These are phyloP conservation scores for Ramphastos sulfuratus DNA, from an alignment of 2,113 vertebrate genomes.

Conservation along the genomic window DNA sequence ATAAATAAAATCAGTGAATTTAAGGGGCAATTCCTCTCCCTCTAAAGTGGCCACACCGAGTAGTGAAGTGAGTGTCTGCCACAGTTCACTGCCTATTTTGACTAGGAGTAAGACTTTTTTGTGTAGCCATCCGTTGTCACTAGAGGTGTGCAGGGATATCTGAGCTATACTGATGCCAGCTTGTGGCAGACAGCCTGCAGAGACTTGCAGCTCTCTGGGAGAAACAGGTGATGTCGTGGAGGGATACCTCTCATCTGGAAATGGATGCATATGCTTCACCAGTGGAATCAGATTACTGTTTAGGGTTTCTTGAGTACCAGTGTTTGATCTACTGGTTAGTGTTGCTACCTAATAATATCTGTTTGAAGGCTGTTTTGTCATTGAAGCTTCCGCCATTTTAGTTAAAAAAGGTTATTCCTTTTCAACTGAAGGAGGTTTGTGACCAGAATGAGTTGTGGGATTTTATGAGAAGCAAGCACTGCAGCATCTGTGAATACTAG, in stretches of 20 bases:
- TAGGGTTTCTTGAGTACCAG: not conserved
- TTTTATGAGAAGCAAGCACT: fast-evolving
- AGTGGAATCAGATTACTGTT: not conserved
- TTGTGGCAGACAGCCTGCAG: not conserved
- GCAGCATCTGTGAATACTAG: not conserved
- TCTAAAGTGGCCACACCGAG: not conserved
- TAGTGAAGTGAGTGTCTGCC: not conserved
- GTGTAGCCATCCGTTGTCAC: not conserved
- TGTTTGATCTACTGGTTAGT: not conserved
- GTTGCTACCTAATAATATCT: not conserved
- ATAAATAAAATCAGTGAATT: not conserved
- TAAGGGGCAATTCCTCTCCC: not conserved
- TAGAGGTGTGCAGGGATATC: not conserved
- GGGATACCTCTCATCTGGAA: not conserved
- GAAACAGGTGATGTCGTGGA: too few relatives aligned
- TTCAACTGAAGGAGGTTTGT: not conserved
- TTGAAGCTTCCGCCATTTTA: not conserved
- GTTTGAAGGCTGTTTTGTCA: not conserved
- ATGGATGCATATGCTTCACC: not conserved
- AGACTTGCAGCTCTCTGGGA: not conserved
- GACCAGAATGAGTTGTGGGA: not conserved
- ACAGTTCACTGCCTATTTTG: not conserved
- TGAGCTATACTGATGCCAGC: fast-evolving
- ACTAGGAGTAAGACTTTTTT: not conserved
- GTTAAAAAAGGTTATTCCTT: not conserved